Evolutionary conservation across 1,140 invertebrate genomes (phyloP).

Genomic region (Drosophila malerkotliana): DNA sequence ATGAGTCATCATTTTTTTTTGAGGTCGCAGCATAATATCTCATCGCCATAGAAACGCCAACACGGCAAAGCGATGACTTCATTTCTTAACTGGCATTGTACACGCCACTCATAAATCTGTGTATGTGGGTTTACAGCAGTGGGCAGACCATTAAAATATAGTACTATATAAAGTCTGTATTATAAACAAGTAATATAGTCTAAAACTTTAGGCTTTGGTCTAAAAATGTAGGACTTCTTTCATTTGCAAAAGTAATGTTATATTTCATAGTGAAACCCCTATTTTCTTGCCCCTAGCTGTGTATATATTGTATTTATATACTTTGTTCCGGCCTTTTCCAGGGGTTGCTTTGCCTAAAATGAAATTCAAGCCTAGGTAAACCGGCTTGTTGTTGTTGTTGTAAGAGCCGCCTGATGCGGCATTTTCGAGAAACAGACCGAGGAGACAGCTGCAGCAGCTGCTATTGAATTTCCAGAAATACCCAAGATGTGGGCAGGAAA

Average conservation of each 20-base stretch:
- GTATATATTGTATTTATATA: slow-evolving; percentile 12
- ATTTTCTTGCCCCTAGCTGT: neutral
- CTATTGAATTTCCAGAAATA: slow-evolving; percentile 59
- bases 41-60: slow-evolving; percentile 10
- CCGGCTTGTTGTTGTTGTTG: slow-evolving; percentile 46
- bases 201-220: no score
- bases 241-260: no score
- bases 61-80: slow-evolving; percentile 56
- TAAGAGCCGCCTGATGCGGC: slow-evolving; percentile 21
- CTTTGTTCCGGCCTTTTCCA: slow-evolving; percentile 18
- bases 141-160: neutral
- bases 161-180: no score
- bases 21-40: slow-evolving; percentile 43
- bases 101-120: slow-evolving; percentile 11
- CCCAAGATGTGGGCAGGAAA: slow-evolving; percentile 51
- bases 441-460: slow-evolving; percentile 48
- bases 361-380: slow-evolving; percentile 63
- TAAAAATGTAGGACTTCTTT: no score
- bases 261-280: neutral
- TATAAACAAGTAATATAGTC: no score
- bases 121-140: neutral
- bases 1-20: slow-evolving; percentile 59
- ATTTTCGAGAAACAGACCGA: slow-evolving; percentile 50
- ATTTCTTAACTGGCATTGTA: slow-evolving; percentile 42
- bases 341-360: slow-evolving; percentile 51